Percentiles rank a stretch among this genome's conserved stretches.
Evolutionary conservation across 2,113 vertebrate species (phyloP).

Genomic region (Eudorcas thomsonii): DNA sequence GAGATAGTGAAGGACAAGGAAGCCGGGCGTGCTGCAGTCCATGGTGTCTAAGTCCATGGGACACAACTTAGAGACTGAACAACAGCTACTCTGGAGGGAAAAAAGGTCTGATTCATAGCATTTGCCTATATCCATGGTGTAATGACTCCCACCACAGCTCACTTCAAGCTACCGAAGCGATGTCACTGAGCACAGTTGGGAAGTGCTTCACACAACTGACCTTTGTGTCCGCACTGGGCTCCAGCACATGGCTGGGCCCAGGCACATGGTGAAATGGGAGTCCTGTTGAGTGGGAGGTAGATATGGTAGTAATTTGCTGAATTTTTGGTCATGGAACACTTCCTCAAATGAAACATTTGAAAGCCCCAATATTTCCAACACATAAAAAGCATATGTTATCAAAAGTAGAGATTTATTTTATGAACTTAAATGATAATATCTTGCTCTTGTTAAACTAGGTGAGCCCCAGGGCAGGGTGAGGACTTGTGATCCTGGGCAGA

Average conservation of each 20-base stretch:
- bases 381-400: background rate
- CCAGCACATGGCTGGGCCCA: background rate
- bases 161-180: background rate
- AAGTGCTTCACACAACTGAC: background rate
- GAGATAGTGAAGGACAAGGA: background rate
- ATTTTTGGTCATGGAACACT: background rate
- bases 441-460: background rate
- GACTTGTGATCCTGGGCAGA: background rate
- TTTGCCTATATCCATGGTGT: background rate
- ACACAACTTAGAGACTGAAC: background rate
- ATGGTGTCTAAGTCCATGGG: background rate
- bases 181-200: background rate
- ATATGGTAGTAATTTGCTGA: background rate
- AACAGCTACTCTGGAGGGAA: background rate
- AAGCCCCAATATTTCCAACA: background rate
- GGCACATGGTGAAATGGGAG: background rate
- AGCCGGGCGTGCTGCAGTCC: background rate
- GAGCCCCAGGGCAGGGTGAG: no score
- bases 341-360: background rate
- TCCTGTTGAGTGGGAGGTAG: background rate
- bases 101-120: background rate
- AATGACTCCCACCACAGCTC: background rate
- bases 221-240: fast-evolving
- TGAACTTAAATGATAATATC: background rate
- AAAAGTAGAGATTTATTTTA: background rate